Conservation (phyloP, 2,888 invertebrate species). For the Trichogramma dendrolimi region DNA sequence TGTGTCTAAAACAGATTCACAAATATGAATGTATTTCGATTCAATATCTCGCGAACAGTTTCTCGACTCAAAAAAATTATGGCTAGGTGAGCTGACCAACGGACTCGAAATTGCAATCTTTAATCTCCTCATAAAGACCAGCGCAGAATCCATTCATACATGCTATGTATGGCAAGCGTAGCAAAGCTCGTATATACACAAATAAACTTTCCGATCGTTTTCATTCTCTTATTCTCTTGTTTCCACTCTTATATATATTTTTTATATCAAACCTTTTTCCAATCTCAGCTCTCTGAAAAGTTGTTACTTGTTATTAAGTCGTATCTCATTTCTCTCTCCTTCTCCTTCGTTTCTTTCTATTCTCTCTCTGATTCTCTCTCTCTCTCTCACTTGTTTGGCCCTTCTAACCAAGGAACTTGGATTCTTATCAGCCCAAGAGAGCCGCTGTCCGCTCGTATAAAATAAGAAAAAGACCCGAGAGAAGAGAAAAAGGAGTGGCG, state of each 20-base stretch:
- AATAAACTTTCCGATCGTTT: constrained; percentile 20
- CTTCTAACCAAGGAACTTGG: not conserved
- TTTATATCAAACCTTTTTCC: constrained; percentile 9
- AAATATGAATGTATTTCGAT: too few relatives aligned
- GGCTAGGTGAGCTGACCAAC: too few relatives aligned
- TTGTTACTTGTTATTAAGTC: constrained; percentile 27
- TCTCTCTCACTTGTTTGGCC: not conserved
- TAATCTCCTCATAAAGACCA: too few relatives aligned
- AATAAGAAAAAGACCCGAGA: constrained; percentile 10
- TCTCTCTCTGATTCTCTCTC: not conserved
- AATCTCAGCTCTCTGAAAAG: constrained; percentile 16
- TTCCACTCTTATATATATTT: not conserved
- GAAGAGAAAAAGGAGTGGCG: constrained; percentile 4
- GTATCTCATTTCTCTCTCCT: constrained; percentile 8
- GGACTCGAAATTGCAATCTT: too few relatives aligned
- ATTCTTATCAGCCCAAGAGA: constrained; percentile 23
- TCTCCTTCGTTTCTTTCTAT: not conserved
- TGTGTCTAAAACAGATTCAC: too few relatives aligned
- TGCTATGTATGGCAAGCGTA: not conserved
- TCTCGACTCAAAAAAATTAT: too few relatives aligned
- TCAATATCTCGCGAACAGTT: too few relatives aligned
- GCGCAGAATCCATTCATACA: too few relatives aligned
- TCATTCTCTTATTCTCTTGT: constrained; percentile 12
- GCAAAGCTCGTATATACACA: not conserved
- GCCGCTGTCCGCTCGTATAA: constrained; percentile 16